These are phyloP conservation scores for Epinephelus coioides DNA, from an alignment of 2,797 vertebrate genomes.

Conservation along the genomic window DNA sequence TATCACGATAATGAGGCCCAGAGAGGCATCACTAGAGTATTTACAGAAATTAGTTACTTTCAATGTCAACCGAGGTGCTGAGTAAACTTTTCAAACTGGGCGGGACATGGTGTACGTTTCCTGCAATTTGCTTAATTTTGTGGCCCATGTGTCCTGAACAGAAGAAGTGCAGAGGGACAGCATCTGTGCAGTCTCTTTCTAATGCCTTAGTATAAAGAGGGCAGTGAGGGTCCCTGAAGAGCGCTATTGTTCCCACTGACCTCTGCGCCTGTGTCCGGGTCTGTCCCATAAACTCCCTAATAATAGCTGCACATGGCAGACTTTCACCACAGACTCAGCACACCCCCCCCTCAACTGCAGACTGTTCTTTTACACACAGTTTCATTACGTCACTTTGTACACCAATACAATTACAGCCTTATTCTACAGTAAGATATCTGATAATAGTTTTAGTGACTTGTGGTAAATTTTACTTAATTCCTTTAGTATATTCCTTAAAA, in stretches of 20 bases:
- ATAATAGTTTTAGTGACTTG: background rate
- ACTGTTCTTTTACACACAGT: background rate
- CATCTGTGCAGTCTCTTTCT: constrained; percentile 60
- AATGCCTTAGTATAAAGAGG: constrained; percentile 50
- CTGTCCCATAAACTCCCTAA: constrained; percentile 51
- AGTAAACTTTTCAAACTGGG: constrained; percentile 30
- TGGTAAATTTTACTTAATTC: too few relatives aligned
- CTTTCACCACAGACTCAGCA: constrained; percentile 17
- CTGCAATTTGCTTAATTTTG: constrained; percentile 52
- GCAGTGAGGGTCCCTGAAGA: constrained; percentile 58
- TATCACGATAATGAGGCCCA: constrained; percentile 6
- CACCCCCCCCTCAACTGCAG: background rate
- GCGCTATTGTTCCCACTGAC: constrained; percentile 65
- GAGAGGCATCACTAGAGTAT: constrained; percentile 1
- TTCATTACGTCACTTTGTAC: background rate
- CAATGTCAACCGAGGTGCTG: background rate
- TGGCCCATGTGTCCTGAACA: constrained; percentile 38
- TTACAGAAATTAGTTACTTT: constrained; percentile 9
- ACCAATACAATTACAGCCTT: background rate
- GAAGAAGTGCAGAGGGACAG: constrained; percentile 34
- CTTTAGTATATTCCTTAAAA: background rate
- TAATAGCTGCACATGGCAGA: constrained; percentile 47
- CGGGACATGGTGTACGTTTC: constrained; percentile 1
- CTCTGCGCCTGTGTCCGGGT: constrained; percentile 30
- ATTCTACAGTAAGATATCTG: background rate